Evolutionary conservation across 2,888 invertebrate genomes (phyloP), one percentile per base, ranked within the genome.

Genomic region (Pseudoips prasinana): DNA sequence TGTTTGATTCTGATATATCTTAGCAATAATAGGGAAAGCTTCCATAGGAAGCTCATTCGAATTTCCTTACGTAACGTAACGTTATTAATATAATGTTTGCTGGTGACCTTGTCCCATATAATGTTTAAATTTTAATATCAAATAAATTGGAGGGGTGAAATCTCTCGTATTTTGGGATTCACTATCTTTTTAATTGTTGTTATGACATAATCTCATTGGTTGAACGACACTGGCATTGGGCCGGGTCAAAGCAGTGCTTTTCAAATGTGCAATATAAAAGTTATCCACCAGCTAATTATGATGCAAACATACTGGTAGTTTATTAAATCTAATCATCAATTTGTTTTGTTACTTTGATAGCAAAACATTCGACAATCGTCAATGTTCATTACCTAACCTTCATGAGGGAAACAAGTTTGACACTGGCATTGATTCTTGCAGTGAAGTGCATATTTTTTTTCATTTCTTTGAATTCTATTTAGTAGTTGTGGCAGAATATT

Each of bases 61-160:
- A 45, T 66, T 70, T 69, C 47, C 86, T 87, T 88, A 88, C 86
- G 87, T 88, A 87, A 88, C 86, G 87, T 88, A 87, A 87, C 76
- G 40, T 26, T 76, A 80, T 77, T 75, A 71, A 64, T 79, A 77
- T 83, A 77, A 79, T 73, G 73, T 72, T 78, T 74, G 77, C 85
- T 84, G 83, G 84, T 86, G 87, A 86, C 87, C 86, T 86, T 88
- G 85, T 55, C 58, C 80, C 55, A 77, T 70, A 50, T 68, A 40
- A 40, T 62, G 44, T 51, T 54, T 32, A 33, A 11, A 32, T 42
- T 33, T 30, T 44, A 4, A 2, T 5, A 3, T n/a, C n/a, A n/a
- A n/a, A n/a, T n/a, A n/a, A n/a, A n/a, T n/a, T n/a, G n/a, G n/a
- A n/a, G n/a, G n/a, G n/a, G n/a, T n/a, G n/a, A n/a, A n/a, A n/a